Evolutionary conservation across 1,140 invertebrate genomes (phyloP).

Genomic region (Brachionus calyciflorus): DNA sequence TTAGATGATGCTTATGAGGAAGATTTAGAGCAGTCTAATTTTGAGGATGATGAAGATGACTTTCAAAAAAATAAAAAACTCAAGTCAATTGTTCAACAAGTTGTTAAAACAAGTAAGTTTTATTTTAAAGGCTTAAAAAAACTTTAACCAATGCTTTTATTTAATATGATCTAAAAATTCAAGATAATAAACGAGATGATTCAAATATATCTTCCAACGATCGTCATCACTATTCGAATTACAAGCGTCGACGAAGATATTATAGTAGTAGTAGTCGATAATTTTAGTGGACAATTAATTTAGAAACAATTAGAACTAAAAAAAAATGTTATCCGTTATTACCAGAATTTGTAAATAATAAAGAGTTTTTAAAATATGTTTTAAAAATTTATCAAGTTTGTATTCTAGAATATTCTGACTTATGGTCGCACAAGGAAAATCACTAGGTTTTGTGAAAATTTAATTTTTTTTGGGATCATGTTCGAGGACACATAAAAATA

Average conservation of each 20-base stretch:
- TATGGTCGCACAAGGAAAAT: no score
- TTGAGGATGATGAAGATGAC: conserved; percentile 14
- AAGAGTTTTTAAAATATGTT: neutral
- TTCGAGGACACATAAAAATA: no score
- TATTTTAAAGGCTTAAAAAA: neutral
- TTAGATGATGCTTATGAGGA: neutral
- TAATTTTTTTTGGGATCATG: no score
- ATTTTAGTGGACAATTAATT: no score
- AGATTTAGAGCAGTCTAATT: no score
- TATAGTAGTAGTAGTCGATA: conserved; percentile 28
- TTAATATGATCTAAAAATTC: neutral
- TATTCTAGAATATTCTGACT: no score
- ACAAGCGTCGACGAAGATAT: conserved; percentile 12
- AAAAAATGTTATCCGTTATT: no score
- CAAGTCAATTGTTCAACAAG: conserved; percentile 25
- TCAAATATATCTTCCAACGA: neutral
- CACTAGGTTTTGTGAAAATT: no score
- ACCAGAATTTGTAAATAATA: neutral
- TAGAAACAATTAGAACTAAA: no score
- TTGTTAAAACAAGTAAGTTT: conserved; percentile 3
- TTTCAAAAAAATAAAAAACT: conserved; percentile 31
- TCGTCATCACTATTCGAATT: neutral
- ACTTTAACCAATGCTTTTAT: neutral
- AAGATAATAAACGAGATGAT: neutral
- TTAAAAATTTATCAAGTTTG: neutral